Conservation (phyloP, 2,888 invertebrate genomes). For the Synergus itoensis region DNA sequence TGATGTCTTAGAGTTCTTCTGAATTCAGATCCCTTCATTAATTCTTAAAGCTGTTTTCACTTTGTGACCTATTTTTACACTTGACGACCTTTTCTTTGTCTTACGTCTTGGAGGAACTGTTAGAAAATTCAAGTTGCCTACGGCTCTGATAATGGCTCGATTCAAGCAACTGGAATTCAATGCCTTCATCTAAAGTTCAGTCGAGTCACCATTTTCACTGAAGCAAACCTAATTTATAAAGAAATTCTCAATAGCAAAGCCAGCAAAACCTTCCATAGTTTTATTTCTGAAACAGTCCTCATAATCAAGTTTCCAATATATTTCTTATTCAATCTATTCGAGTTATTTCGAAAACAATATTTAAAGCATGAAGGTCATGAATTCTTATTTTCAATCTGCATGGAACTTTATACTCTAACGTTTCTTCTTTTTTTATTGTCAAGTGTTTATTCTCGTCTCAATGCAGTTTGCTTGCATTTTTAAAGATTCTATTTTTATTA, state of each 20-base stretch:
- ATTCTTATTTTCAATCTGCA: slow-evolving; percentile 5
- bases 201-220: neutral
- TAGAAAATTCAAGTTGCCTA: neutral
- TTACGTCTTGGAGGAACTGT: neutral
- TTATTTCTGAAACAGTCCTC: slow-evolving; percentile 9
- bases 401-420: neutral
- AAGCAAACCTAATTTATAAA: neutral
- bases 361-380: slow-evolving; percentile 14
- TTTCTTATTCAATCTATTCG: neutral
- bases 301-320: neutral
- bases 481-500: neutral
- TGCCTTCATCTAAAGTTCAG: neutral
- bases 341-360: neutral
- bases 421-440: neutral
- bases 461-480: slow-evolving; percentile 3
- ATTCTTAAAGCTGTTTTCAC: neutral
- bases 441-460: slow-evolving; percentile 1
- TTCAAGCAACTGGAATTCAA: neutral
- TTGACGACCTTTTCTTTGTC: neutral
- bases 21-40: neutral
- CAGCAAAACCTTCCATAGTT: neutral
- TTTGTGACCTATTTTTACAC: neutral
- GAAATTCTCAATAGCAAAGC: neutral
- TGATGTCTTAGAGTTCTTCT: neutral
- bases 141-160: neutral